phyloP scores from a whole-genome alignment of 2,888 invertebrate genomes.

The Seira ritae region DNA sequence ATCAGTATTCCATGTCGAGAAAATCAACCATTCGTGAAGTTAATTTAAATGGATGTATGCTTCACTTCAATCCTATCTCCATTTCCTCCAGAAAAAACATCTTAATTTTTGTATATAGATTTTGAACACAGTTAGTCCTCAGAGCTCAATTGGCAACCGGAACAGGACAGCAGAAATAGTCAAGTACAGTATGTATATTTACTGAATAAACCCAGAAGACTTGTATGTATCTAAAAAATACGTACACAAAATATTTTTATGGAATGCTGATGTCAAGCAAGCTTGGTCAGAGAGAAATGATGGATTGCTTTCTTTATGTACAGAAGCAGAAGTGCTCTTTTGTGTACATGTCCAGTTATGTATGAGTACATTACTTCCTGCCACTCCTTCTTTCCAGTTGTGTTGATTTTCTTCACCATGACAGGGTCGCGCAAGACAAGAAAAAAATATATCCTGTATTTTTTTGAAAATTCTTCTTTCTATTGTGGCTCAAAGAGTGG shows the following conservation, averaged over 20 bases:
- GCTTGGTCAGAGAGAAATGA: constrained; percentile 42
- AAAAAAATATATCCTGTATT: not conserved
- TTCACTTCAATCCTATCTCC: not conserved
- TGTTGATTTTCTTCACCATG: not conserved
- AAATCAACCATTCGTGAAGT: not conserved
- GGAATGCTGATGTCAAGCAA: constrained; percentile 36
- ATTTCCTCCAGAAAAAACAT: too few relatives aligned
- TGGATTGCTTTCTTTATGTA: constrained; percentile 53
- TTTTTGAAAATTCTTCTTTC: not conserved
- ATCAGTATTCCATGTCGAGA: not conserved
- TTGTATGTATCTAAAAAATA: not conserved
- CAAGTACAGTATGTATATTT: too few relatives aligned
- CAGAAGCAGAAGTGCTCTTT: constrained; percentile 45
- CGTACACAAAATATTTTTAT: not conserved
- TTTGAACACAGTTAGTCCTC: too few relatives aligned
- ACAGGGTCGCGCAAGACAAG: not conserved
- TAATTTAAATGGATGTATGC: not conserved
- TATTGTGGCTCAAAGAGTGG: constrained; percentile 17
- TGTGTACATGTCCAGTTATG: constrained; percentile 56
- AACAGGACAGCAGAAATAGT: too few relatives aligned
- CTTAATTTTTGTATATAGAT: too few relatives aligned
- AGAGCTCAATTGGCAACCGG: too few relatives aligned
- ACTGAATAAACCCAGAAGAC: not conserved
- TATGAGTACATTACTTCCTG: constrained; percentile 37
- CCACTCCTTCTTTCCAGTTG: constrained; percentile 27